Evolutionary conservation across 2,888 invertebrate species (phyloP), one percentile per base, ranked within the genome.

Genomic region (Parthenolecanium corni): DNA sequence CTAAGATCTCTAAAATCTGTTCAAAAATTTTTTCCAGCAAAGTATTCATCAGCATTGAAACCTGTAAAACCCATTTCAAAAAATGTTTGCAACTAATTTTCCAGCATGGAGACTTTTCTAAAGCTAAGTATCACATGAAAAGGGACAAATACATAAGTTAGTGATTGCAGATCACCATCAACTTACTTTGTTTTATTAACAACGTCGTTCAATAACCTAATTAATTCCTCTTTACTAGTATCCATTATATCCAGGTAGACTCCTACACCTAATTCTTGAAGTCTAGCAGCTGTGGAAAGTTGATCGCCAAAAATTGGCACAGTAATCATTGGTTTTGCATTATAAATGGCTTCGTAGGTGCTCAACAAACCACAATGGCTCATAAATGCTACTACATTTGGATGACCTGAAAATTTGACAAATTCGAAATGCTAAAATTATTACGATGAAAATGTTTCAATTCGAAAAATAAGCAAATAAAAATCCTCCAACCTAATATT

Each of bases 361-460:
- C 54, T 16, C n/a, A 38, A 18, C 16, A 54, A 40, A 14, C 54
- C 54, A n/a, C 54, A 54, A 40, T 54, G 54, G 38, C 54, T 54
- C 1, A 54, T 54, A 12, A 54, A 54, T 3, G 54, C 54, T 21
- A 54, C 36, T 6, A 54, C 54, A 23, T 54, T 54, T 40, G 38
- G 21, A 24, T 54, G 54, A 12, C 16, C 54, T 54, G 11, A 24
- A 12, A 38, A 12, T 38, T n/a, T n/a, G n/a, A n/a, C n/a, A n/a
- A n/a, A n/a, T n/a, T n/a, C n/a, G n/a, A 38, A 38, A 38, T 12
- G 36, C 18, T 18, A 14, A 20, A 51, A 31, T 25, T 23, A 49
- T 49, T 6, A 52, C 25, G 18, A 4, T 51, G 11, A 4, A 49
- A 23, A 23, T 2, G 23, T 24, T 24, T 51, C 25, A 14, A 5